Conservation (phyloP, 1,140 invertebrate genomes). For the Whitmania pigra region DNA sequence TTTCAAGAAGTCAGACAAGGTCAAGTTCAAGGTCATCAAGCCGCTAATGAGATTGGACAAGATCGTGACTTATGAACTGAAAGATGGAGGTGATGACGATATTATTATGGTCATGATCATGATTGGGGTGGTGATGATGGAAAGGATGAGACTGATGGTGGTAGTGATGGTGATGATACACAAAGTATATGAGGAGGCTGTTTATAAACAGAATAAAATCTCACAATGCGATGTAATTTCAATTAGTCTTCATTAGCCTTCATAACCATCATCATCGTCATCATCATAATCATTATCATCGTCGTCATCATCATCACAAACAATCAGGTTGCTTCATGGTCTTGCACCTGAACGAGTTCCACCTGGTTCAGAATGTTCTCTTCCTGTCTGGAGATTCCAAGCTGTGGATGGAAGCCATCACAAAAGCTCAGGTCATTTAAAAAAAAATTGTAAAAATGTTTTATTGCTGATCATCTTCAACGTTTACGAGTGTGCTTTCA, state of each 20-base stretch:
- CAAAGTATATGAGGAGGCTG: not conserved
- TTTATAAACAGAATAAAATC: not conserved
- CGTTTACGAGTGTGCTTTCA: not conserved
- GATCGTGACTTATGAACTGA: slow-evolving; percentile 57
- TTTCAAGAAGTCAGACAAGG: slow-evolving; percentile 48
- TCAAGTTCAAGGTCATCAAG: slow-evolving; percentile 55
- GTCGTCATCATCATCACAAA: slow-evolving; percentile 14
- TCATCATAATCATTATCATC: no score
- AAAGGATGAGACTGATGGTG: no score
- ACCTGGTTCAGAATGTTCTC: slow-evolving; percentile 60
- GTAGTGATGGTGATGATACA: no score
- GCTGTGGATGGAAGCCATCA: slow-evolving; percentile 54
- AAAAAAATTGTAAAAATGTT: no score
- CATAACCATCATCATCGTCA: not conserved
- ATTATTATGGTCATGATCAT: not conserved
- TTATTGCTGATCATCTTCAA: not conserved
- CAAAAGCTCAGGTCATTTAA: slow-evolving; percentile 51
- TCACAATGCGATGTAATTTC: not conserved
- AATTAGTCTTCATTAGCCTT: no score
- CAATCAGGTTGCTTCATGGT: slow-evolving; percentile 49
- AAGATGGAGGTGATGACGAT: slow-evolving; percentile 40
- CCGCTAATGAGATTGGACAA: slow-evolving; percentile 69
- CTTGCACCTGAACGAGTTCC: slow-evolving; percentile 70
- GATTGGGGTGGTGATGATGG: not conserved
- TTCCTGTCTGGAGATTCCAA: slow-evolving; percentile 49